Conservation (phyloP, 1,140 invertebrate species). For the Eumeta japonica region DNA sequence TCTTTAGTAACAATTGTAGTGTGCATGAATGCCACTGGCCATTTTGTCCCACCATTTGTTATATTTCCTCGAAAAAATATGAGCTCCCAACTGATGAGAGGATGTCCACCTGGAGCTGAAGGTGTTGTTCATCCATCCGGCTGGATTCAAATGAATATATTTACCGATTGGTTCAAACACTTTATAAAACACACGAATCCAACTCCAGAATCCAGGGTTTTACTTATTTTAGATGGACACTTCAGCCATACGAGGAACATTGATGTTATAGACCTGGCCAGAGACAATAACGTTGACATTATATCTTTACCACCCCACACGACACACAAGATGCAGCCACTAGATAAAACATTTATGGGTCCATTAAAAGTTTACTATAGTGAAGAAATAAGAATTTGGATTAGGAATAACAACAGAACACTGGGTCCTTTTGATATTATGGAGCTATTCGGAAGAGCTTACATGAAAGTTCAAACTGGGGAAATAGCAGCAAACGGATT, state of each 20-base stretch:
- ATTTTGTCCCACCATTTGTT: conserved; percentile 22
- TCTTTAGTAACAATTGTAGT: no score
- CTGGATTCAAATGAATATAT: conserved; percentile 34
- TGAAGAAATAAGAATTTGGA: conserved; percentile 14
- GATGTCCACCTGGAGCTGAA: conserved; percentile 27
- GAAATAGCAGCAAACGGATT: conserved; percentile 25
- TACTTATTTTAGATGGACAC: conserved; percentile 23
- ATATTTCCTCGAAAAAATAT: conserved; percentile 37
- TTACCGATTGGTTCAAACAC: no score
- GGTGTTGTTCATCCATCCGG: conserved; percentile 25
- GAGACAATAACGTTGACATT: conserved; percentile 2
- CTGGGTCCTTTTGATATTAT: conserved; percentile 15
- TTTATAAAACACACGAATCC: conserved; percentile 19
- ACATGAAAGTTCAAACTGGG: conserved; percentile 17
- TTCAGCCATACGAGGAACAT: conserved; percentile 5
- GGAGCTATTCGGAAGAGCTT: conserved; percentile 22
- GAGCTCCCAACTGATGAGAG: conserved; percentile 18
- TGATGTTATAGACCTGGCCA: conserved; percentile 1
- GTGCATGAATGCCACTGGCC: no score
- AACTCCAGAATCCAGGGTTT: conserved; percentile 13
- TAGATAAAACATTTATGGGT: conserved; percentile 3
- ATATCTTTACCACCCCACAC: conserved; percentile 1
- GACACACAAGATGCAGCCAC: conserved; percentile 3
- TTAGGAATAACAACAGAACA: neutral
- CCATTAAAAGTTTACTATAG: conserved; percentile 5